phyloP scores from a whole-genome alignment of 1,140 invertebrate species.

The Cherax quadricarinatus region DNA sequence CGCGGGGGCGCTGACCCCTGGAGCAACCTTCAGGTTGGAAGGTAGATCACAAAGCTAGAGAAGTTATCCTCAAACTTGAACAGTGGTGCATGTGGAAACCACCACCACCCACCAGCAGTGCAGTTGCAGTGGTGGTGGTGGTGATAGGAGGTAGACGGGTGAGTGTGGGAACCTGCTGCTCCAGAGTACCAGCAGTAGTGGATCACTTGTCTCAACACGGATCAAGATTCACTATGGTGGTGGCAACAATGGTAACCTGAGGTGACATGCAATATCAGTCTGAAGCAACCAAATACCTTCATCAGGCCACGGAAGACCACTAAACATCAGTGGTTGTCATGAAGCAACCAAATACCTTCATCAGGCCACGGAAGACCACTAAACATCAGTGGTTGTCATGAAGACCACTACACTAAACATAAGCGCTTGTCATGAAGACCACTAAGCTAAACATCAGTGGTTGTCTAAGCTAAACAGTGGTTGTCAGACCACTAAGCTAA shows the following conservation, averaged over 20 bases:
- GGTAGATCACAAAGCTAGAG: too few relatives aligned
- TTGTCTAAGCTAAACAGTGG: too few relatives aligned
- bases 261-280: background rate
- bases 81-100: background rate
- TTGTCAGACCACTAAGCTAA: too few relatives aligned
- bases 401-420: background rate
- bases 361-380: background rate
- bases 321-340: background rate
- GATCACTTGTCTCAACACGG: background rate
- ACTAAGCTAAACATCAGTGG: too few relatives aligned
- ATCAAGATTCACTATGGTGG: conserved; percentile 23
- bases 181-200: background rate
- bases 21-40: too few relatives aligned
- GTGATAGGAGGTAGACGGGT: background rate
- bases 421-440: too few relatives aligned
- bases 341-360: background rate
- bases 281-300: background rate
- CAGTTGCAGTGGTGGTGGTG: too few relatives aligned
- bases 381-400: background rate
- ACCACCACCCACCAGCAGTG: too few relatives aligned
- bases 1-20: too few relatives aligned
- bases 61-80: background rate
- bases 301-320: background rate
- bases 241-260: conserved; percentile 10
- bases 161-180: background rate